phyloP scores from a whole-genome alignment of 2,113 vertebrate genomes.

The Eonycteris spelaea region DNA sequence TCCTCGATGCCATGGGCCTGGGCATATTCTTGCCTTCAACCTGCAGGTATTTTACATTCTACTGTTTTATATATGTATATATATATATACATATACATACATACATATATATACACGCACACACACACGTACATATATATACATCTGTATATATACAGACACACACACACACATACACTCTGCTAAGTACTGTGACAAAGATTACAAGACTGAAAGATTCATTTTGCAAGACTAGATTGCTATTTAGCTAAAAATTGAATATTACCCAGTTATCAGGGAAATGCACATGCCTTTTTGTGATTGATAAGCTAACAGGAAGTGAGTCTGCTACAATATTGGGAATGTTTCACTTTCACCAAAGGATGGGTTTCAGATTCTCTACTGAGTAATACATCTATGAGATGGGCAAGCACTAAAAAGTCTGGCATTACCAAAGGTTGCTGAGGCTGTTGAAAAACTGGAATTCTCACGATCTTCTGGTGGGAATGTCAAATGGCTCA shows the following conservation, averaged over 20 bases:
- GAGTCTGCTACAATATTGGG: background rate
- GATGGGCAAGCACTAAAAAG: background rate
- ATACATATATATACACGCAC: too few relatives aligned
- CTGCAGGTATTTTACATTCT: background rate
- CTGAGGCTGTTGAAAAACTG: background rate
- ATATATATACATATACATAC: too few relatives aligned
- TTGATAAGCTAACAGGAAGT: conserved; percentile 44
- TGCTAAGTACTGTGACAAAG: background rate
- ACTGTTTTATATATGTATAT: background rate
- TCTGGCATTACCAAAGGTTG: background rate
- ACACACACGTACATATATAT: too few relatives aligned
- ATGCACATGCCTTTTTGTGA: background rate
- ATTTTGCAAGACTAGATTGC: conserved; percentile 30
- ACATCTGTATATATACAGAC: too few relatives aligned
- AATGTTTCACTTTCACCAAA: conserved; percentile 19
- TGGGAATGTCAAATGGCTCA: background rate
- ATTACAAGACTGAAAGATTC: background rate
- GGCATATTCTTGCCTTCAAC: background rate
- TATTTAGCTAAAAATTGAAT: conserved; percentile 11
- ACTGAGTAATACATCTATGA: background rate
- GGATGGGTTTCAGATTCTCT: background rate
- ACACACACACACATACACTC: background rate
- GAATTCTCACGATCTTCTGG: background rate
- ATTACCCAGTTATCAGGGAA: conserved; percentile 1
- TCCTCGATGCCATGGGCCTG: background rate